Percentiles rank a stretch among this genome's conserved stretches.
Evolutionary conservation across 2,113 vertebrate species (phyloP).

Genomic region (Pleuronectes platessa): DNA sequence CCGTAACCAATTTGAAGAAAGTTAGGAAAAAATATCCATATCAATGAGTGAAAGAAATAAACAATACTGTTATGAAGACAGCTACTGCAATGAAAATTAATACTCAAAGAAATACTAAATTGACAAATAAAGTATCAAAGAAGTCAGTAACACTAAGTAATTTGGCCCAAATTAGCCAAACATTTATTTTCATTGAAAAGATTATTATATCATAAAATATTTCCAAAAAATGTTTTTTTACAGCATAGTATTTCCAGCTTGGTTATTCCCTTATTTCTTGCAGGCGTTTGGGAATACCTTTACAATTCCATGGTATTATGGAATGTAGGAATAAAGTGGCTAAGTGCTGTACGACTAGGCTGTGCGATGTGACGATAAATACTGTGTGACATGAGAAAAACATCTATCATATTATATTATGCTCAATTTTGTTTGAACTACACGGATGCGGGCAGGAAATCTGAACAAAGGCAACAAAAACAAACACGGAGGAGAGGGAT

Average conservation of each 20-base stretch:
- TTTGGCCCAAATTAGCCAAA: constrained; percentile 9
- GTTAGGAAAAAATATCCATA: not conserved
- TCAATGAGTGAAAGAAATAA: not conserved
- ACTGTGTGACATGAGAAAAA: not conserved
- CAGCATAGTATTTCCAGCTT: constrained; percentile 38
- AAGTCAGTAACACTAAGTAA: not conserved
- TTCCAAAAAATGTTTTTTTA: constrained; percentile 32
- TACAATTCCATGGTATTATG: constrained; percentile 25
- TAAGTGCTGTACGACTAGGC: constrained; percentile 49
- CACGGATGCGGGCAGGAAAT: not conserved
- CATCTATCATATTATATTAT: not conserved
- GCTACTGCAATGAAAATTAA: not conserved
- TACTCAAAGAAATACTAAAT: no score
- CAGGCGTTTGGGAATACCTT: constrained; percentile 23
- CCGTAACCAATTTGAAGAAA: constrained; percentile 5
- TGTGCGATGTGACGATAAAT: not conserved
- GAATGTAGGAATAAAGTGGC: constrained; percentile 76
- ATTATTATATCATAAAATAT: constrained; percentile 36
- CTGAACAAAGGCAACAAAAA: not conserved
- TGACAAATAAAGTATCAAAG: not conserved
- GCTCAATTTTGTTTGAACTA: not conserved
- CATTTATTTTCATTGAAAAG: constrained; percentile 28
- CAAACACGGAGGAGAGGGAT: not conserved
- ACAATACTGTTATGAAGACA: not conserved
- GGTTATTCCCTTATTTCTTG: constrained; percentile 16